These are phyloP conservation scores for Lucilia cuprina DNA, from an alignment of 1,140 invertebrate species.

Conservation along the genomic window DNA sequence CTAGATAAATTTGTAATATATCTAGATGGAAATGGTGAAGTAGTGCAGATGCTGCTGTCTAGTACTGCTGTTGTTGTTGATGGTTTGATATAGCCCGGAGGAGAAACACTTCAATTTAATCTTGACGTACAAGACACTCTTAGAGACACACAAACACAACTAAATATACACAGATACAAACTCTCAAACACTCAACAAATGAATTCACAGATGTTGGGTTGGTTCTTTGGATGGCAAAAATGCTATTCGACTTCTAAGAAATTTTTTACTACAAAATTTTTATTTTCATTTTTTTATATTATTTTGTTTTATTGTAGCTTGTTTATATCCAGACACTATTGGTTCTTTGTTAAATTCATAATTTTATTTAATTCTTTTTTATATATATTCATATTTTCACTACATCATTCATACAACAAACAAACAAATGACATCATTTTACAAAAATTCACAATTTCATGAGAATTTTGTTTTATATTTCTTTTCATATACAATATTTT, in stretches of 20 bases:
- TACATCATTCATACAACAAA: slow-evolving; percentile 3
- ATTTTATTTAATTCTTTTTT: background rate
- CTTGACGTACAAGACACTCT: background rate
- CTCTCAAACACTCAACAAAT: background rate
- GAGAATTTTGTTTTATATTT: slow-evolving; percentile 15
- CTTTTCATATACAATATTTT: background rate
- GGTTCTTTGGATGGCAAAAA: background rate
- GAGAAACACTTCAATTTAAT: background rate
- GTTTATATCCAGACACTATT: background rate
- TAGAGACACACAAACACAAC: background rate
- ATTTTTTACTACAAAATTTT: background rate
- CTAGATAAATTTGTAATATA: no score
- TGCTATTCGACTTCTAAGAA: background rate
- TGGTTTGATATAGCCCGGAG: background rate
- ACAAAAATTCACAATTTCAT: slow-evolving; percentile 19
- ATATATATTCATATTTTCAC: background rate
- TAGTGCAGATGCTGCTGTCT: background rate
- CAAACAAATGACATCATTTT: slow-evolving; percentile 28
- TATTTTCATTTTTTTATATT: background rate
- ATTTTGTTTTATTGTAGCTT: background rate
- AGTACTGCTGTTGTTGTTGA: background rate
- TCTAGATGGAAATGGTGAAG: background rate
- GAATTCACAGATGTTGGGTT: background rate
- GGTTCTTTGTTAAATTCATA: background rate
- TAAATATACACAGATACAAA: background rate